phyloP scores from a whole-genome alignment of 2,888 invertebrate genomes.

The Meteorus cinctellus region DNA sequence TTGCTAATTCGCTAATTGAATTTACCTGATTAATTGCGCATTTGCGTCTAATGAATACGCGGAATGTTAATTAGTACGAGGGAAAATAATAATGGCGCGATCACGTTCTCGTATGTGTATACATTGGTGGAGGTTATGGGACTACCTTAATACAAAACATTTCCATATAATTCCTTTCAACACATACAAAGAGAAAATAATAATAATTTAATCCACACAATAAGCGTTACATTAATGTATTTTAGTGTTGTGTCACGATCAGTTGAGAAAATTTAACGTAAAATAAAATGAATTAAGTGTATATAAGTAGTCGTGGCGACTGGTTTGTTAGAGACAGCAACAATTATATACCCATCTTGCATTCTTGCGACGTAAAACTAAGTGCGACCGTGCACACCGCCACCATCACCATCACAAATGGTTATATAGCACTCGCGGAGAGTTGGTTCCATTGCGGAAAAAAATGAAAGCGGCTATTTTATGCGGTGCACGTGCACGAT shows the following conservation, averaged over 20 bases:
- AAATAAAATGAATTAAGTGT: slow-evolving; percentile 33
- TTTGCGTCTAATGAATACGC: slow-evolving; percentile 68
- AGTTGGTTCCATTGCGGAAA: slow-evolving; percentile 22
- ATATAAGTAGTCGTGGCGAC: slow-evolving; percentile 43
- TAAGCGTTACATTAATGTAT: slow-evolving; percentile 4
- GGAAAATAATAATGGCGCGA: slow-evolving; percentile 55
- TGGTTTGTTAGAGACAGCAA: slow-evolving; percentile 51
- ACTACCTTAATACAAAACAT: background rate
- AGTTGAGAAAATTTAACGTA: slow-evolving; percentile 5
- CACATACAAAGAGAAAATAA: background rate
- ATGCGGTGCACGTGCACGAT: slow-evolving; percentile 74
- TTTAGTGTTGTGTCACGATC: slow-evolving; percentile 8
- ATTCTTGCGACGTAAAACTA: slow-evolving; percentile 68
- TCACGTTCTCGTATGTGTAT: slow-evolving; percentile 38
- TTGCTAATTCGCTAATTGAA: slow-evolving; percentile 71
- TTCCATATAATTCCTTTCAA: slow-evolving; percentile 16
- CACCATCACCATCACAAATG: slow-evolving; percentile 30
- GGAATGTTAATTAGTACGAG: slow-evolving; percentile 56
- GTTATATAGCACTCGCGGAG: slow-evolving; percentile 15
- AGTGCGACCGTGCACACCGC: slow-evolving; percentile 57
- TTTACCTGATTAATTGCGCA: slow-evolving; percentile 69
- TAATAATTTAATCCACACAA: slow-evolving; percentile 2
- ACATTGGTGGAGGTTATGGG: background rate
- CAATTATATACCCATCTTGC: slow-evolving; percentile 65
- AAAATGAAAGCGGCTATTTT: slow-evolving; percentile 71